Evolutionary conservation across 2,888 invertebrate genomes (phyloP).

Genomic region (Augiades crinisus): DNA sequence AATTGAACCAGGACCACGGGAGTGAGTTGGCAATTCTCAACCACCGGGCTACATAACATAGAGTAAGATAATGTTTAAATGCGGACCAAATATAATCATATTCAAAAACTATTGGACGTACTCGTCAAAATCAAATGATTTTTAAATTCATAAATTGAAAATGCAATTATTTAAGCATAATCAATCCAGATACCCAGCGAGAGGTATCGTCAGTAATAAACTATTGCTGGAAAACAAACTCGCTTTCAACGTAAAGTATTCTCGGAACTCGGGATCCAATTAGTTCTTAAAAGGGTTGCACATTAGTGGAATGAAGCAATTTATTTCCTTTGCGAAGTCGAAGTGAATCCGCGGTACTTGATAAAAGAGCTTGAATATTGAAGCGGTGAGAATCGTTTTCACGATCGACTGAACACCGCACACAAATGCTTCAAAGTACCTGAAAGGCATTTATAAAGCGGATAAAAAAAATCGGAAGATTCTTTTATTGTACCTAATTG

Average conservation of each 20-base stretch:
- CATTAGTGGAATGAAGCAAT: constrained; percentile 13
- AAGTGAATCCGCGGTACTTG: constrained; percentile 2
- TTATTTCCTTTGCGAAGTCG: constrained; percentile 3
- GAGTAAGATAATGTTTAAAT: no score
- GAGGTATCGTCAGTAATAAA: not conserved
- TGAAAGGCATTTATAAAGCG: not conserved
- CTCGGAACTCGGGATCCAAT: constrained; percentile 5
- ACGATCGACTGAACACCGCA: constrained; percentile 8
- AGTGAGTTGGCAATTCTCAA: no score
- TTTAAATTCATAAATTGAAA: no score
- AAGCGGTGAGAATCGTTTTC: constrained; percentile 16
- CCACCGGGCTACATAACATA: no score
- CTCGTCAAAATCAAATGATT: no score
- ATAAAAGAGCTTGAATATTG: not conserved
- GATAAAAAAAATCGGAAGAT: not conserved
- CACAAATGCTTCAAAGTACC: constrained; percentile 1
- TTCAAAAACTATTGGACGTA: no score
- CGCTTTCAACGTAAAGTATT: not conserved
- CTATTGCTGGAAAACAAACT: not conserved
- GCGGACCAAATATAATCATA: no score
- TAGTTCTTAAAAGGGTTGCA: constrained; percentile 10
- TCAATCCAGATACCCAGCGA: no score
- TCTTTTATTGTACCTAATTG: no score
- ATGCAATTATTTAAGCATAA: no score
- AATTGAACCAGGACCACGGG: no score